Base-by-base conservation (phyloP, 2,113 vertebrate species). In the Thinocorus orbignyianus region DNA sequence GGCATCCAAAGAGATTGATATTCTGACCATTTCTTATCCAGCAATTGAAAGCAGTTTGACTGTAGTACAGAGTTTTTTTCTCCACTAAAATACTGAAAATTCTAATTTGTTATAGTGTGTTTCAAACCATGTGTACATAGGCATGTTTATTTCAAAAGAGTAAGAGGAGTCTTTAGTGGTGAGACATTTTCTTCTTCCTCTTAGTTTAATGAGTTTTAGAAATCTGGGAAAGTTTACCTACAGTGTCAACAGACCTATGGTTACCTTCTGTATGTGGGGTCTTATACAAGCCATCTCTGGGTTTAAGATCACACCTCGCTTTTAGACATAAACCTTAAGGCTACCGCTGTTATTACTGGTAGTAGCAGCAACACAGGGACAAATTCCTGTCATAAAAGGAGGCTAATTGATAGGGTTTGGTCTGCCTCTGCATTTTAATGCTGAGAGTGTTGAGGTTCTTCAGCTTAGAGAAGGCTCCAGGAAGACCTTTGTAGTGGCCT, bases 121-220 rank as follows among this genome's bases (percentile, higher is more conserved):
- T 31, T 28, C 41, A 85, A 57, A 20, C 39, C 9, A 23, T 39
- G 9, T 19, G 26, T 77, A 42, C 22, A 42, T 20, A 42, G 51
- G 23, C 6, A 9, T 28, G 8, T 71, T 64, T 80, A 42, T 25
- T 69, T 88, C 62, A 70, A 51, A 73, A 35, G 18, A 23, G 4
- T 65, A 58, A 64, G 19, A 6, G 23, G 39, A 80, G 31, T 23
- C 9, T 22, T 9, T 22, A 42, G 23, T 22, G 17, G 3, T 42
- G 31, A 76, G 2, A 3, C 2, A 12, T 25, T 25, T n/a, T 3
- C 37, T 82, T 81, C 64, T 23, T 1, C 2, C 7, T 3, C 19
- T 61, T 68, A n/a, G 70, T 94, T 83, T 58, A 70, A 16, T 49
- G 31, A 46, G 23, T 58, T 3, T 81, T 91, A 19, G 11, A 77